Base-by-base conservation (phyloP, 2,888 invertebrate genomes). In the Deroplatys truncata region DNA sequence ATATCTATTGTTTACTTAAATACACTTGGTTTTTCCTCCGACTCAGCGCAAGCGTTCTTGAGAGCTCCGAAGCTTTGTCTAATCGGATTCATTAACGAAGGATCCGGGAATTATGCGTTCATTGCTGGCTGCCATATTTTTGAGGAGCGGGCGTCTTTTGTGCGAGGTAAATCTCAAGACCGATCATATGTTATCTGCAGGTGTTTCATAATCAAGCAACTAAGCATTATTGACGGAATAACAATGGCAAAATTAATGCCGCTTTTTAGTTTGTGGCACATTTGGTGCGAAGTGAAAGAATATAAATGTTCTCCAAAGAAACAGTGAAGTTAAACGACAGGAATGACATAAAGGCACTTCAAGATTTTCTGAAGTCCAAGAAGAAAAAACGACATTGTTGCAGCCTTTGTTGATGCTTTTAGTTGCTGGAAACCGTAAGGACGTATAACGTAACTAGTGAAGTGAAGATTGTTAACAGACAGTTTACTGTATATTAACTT, bases 81-180 rank as follows among this genome's bases (percentile, higher is more conserved):
- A 94, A 94, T 94, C 94, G 94, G 94, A 94, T 94, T 94, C 94
- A 94, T 94, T 94, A 94, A 94, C 94, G 93, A 94, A 92, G 94
- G 93, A 94, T 94, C 94, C 94, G 93, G 94, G 94, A 94, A 94
- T 94, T 94, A 94, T 94, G 94, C 94, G 94, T 93, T 94, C 94
- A 94, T 94, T 94, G 93, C 94, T 91, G 93, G 93, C 93, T 93
- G 93, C 93, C 93, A 94, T 94, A 94, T 94, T 94, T 94, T 93
- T 93, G 93, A 93, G 93, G 93, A 90, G 90, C 84, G 89, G 85
- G 90, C 90, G 89, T 89, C 88, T 89, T 90, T 90, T 89, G 89
- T 89, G 89, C 84, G 89, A 90, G 89, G 90, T 89, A 90, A 90
- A 84, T 84, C 28, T 85, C 84, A 85, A 28, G 83, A 89, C 72